Evolutionary conservation across 2,888 invertebrate species (phyloP).

Genomic region (Eutolmus rufibarbis): DNA sequence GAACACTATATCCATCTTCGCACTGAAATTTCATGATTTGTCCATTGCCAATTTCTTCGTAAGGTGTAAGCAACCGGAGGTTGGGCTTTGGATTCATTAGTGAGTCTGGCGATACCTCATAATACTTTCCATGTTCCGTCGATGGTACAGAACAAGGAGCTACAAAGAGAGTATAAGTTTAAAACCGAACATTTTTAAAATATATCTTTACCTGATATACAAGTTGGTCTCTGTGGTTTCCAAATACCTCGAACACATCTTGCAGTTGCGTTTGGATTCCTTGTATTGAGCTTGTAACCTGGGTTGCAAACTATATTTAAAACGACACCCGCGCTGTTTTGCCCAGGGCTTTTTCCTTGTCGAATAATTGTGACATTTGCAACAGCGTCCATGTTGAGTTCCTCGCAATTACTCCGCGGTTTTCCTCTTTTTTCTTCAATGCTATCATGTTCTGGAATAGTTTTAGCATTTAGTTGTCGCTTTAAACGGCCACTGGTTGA

Average conservation of each 20-base stretch:
- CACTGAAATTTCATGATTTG: constrained; percentile 80
- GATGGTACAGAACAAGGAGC: constrained; percentile 76
- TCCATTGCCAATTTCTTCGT: constrained; percentile 69
- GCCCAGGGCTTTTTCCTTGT: constrained; percentile 73
- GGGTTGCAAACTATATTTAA: constrained; percentile 78
- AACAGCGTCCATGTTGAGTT: constrained; percentile 58
- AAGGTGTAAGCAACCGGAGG: constrained; percentile 57
- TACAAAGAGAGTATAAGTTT: constrained; percentile 54
- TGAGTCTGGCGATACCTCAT: constrained; percentile 60
- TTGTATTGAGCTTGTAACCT: constrained; percentile 78
- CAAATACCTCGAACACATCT: constrained; percentile 85
- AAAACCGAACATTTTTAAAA: neutral
- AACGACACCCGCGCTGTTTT: constrained; percentile 79
- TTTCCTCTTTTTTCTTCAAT: constrained; percentile 50
- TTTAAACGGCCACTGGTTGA: neutral
- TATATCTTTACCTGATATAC: constrained; percentile 72
- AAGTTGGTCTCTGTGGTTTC: constrained; percentile 83
- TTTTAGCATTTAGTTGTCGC: neutral
- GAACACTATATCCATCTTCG: constrained; percentile 69
- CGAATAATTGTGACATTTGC: constrained; percentile 72
- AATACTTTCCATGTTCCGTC: constrained; percentile 73
- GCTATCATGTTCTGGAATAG: neutral
- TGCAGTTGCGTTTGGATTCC: constrained; percentile 75
- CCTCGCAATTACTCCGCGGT: constrained; percentile 73
- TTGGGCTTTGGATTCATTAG: constrained; percentile 56